A percentile compares a stretch with the other conserved stretches of the same genome.
Conservation (phyloP, 2,113 vertebrate species). For the Indicator maculatus region DNA sequence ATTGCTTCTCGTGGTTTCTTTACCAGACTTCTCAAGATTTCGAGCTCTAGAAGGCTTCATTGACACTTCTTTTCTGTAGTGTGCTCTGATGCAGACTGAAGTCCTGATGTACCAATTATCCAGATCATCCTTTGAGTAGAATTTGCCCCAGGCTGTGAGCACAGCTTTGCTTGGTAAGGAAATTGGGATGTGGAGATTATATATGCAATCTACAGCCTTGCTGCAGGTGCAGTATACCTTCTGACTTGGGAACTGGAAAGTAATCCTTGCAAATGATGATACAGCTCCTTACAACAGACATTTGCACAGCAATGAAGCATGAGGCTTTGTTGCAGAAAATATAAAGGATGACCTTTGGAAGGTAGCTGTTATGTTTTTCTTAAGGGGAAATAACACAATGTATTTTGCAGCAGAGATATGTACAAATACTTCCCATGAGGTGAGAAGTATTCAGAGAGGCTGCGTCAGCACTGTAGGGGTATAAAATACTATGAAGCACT, state of each 20-base stretch:
- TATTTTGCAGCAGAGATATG: background rate
- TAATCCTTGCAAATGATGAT: background rate
- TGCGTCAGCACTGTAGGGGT: background rate
- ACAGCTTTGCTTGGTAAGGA: background rate
- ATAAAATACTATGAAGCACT: background rate
- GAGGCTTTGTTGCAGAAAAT: background rate
- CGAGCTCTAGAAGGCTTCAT: background rate
- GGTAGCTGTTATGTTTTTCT: background rate
- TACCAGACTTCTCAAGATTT: background rate
- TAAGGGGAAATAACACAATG: background rate
- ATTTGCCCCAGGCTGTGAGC: background rate
- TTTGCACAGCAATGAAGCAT: background rate
- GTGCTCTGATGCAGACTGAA: background rate
- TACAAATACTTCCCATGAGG: background rate
- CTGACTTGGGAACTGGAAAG: background rate
- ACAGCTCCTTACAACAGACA: background rate
- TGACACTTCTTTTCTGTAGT: background rate
- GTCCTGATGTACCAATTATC: background rate
- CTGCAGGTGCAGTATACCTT: background rate
- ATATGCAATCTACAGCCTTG: background rate
- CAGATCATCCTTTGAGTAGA: background rate
- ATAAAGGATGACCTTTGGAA: background rate
- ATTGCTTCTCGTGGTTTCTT: background rate
- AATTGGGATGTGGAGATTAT: background rate
- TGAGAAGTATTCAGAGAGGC: background rate